These are phyloP conservation scores for Synergus gifuensis DNA, from an alignment of 2,888 invertebrate genomes.

Conservation along the genomic window DNA sequence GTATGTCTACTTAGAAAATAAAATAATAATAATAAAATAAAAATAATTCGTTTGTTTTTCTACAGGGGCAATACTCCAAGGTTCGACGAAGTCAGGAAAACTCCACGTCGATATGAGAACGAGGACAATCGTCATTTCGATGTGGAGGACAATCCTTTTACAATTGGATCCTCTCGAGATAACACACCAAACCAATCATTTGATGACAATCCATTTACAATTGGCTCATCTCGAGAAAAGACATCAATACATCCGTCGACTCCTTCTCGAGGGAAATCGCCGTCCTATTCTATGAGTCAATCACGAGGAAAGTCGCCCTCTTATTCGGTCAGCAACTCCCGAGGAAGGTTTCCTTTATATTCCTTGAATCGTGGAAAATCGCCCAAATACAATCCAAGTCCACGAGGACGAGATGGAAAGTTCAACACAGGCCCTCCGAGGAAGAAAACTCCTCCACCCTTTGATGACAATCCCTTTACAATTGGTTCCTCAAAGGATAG, in stretches of 20 bases:
- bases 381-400: slow-evolving; percentile 9
- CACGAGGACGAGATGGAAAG: neutral
- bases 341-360: slow-evolving; percentile 22
- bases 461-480: slow-evolving; percentile 36
- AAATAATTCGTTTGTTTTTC: slow-evolving; percentile 41
- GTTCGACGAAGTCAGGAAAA: slow-evolving; percentile 77
- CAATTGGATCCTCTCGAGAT: slow-evolving; percentile 44
- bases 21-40: neutral
- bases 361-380: slow-evolving; percentile 4
- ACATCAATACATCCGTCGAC: slow-evolving; percentile 12
- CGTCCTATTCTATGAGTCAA: slow-evolving; percentile 13
- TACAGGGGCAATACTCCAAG: slow-evolving; percentile 75
- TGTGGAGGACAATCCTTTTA: slow-evolving; percentile 7
- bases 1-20: too few species aligned
- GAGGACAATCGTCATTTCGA: slow-evolving; percentile 61
- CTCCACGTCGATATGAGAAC: slow-evolving; percentile 77
- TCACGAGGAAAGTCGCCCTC: slow-evolving; percentile 27
- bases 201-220: slow-evolving; percentile 26
- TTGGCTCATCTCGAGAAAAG: slow-evolving; percentile 30
- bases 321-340: neutral
- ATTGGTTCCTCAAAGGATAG: slow-evolving; percentile 45
- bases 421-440: neutral
- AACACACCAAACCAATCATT: slow-evolving; percentile 44
- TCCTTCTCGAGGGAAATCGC: slow-evolving; percentile 6
- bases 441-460: slow-evolving; percentile 37